Evolutionary conservation across 2,797 vertebrate genomes (phyloP).

Genomic region (Anguilla marmorata): DNA sequence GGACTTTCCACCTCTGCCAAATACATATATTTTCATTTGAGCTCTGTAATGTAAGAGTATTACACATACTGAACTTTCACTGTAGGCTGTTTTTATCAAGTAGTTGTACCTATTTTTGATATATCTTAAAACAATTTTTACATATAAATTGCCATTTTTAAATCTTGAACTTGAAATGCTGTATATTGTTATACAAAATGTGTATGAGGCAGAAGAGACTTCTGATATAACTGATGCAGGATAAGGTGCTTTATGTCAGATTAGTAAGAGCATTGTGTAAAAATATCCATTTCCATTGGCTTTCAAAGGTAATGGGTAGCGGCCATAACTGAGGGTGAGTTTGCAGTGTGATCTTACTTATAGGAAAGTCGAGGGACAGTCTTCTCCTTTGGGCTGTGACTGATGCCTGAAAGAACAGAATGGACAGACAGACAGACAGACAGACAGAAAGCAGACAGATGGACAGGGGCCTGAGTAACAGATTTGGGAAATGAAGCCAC

Average conservation of each 20-base stretch:
- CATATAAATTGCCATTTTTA: neutral
- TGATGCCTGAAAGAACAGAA: slow-evolving; percentile 54
- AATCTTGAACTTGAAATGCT: neutral
- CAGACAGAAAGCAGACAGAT: slow-evolving; percentile 9
- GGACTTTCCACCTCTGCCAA: no score
- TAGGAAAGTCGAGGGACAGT: slow-evolving; percentile 63
- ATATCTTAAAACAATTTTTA: neutral
- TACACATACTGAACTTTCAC: no score
- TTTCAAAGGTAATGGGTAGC: neutral
- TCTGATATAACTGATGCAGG: neutral
- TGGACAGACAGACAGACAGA: slow-evolving; percentile 28
- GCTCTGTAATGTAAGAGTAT: no score
- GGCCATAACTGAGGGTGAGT: neutral
- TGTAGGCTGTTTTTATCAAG: no score
- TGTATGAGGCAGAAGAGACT: neutral
- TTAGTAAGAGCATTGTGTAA: neutral
- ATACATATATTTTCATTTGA: no score
- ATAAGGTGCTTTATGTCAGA: neutral
- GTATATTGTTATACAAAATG: neutral
- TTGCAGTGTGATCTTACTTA: slow-evolving; percentile 61
- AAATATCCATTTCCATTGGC: neutral
- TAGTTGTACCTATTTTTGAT: no score
- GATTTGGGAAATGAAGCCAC: neutral
- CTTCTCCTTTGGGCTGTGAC: slow-evolving; percentile 58
- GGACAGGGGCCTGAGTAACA: slow-evolving; percentile 15